Evolutionary conservation across 2,113 vertebrate species (phyloP), one percentile per base, ranked within the genome.

Genomic region (Chaenogobius annularis): DNA sequence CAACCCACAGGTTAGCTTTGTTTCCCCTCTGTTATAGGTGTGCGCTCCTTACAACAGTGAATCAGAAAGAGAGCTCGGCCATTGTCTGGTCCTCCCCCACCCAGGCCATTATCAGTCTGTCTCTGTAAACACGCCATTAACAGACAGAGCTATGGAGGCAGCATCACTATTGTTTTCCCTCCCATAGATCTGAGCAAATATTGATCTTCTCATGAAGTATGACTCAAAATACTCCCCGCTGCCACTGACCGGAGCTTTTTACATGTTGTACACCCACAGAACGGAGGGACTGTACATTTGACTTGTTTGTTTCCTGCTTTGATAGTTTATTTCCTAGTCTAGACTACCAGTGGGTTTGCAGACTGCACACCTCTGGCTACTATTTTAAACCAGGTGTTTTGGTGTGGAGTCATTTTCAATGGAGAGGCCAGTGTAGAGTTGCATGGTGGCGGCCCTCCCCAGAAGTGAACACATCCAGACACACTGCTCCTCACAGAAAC

Each of bases 71-170:
- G 69, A 88, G 81, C 40, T 73, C 55, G 74, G 83, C 80, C 74
- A 67, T 79, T 0, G 54, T 79, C 74, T 70, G 74, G 77, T 70
- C 73, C 74, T 70, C 23, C 80, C 88, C 88, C 87, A 85, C 83
- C 85, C 85, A 85, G 71, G 65, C 90, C 85, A 92, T 92, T 91
- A 91, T 90, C 85, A 6, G 85, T 86, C 86, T 81, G 86, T 87
- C 89, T 90, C 82, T 78, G 91, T 90, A 90, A 92, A 91, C 87
- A 90, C 83, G 87, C 87, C 90, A 91, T 90, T 90, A 92, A 87
- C 87, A 86, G 89, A 87, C 87, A 79, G 80, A 78, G 83, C 79
- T 85, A 85, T 88, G 74, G 86, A 87, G 72, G 76, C 87, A 78
- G 83, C 73, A 90, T 90, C 90, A 83, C 88, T 88, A 90, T 91